These are phyloP conservation scores for Polymixis lichenea DNA, from an alignment of 2,888 invertebrate genomes.

Conservation along the genomic window DNA sequence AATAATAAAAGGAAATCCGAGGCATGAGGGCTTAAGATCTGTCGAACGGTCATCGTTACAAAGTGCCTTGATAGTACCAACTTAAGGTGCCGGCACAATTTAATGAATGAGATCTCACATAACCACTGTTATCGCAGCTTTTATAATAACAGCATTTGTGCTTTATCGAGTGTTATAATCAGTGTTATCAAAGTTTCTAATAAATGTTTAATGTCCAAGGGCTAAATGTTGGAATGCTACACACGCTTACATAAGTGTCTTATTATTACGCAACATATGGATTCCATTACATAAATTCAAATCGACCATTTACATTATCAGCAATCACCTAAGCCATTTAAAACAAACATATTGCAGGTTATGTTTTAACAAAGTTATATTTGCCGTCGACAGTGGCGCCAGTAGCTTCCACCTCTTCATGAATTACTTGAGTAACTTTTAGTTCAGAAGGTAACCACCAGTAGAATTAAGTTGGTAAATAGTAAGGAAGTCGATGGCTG, in stretches of 20 bases:
- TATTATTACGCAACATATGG: constrained; percentile 54
- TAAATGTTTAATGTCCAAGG: constrained; percentile 49
- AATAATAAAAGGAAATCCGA: neutral
- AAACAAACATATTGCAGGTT: constrained; percentile 64
- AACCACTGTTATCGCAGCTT: constrained; percentile 14
- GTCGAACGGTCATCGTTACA: neutral
- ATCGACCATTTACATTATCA: constrained; percentile 60
- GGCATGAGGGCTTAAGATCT: neutral
- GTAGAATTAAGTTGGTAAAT: constrained; percentile 52
- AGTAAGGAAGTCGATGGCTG: constrained; percentile 62
- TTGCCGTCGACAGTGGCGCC: constrained; percentile 40
- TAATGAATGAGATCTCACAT: constrained; percentile 1
- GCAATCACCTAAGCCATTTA: constrained; percentile 59
- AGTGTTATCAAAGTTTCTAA: constrained; percentile 41
- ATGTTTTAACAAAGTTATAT: constrained; percentile 50
- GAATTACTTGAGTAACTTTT: neutral
- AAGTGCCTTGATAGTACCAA: constrained; percentile 20
- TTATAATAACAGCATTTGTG: constrained; percentile 17
- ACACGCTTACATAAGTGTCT: constrained; percentile 54
- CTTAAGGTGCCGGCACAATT: neutral
- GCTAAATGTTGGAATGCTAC: constrained; percentile 54
- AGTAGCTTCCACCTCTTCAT: neutral
- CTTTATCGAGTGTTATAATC: constrained; percentile 48
- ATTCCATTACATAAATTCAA: constrained; percentile 59
- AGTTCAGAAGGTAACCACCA: constrained; percentile 33